Evolutionary conservation across 2,113 vertebrate species (phyloP), one percentile per base, ranked within the genome.

Genomic region (Ceuthmochares aereus): DNA sequence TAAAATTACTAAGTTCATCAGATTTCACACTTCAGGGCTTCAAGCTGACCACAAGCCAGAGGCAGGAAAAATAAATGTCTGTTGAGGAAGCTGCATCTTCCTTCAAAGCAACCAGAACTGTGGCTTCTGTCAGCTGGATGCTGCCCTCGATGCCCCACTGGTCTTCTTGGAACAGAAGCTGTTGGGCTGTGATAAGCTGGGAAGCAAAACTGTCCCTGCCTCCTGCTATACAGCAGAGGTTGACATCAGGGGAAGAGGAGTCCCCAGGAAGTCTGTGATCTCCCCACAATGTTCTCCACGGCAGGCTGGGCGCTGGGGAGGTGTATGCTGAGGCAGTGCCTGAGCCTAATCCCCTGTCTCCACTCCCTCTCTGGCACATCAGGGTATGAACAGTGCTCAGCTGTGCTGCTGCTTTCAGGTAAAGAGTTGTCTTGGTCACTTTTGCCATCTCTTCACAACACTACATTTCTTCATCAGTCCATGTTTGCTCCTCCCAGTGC

Each of bases 351-450:
- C 75, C 67, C 29, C 21, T 25, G 6, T 13, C 22, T 73, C 26
- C 29, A 68, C 72, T 45, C 11, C 3, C 2, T 1, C 37, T 56
- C 40, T 19, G 34, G 32, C 45, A 51, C 1, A 0, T 37, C 60
- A 84, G 43, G 17, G 49, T 47, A 64, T 45, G 68, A 69, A 52
- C 29, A 60, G 63, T 23, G 16, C 59, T 72, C 23, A n/a, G 68
- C 34, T 7, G 3, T 15, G 37, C 42, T 8, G 2, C 56, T 52
- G 56, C 25, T 69, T 59, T 54, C 17, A 42, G 36, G 7, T 52
- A 37, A 73, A 45, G 30, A 45, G 30, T 15, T 67, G 22, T 42
- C n/a, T 25, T 73, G 29, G 36, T 76, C 3, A 1, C 34, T 69
- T 73, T 23, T 47, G 58, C 13, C 12, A 45, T 67, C 66, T 78